Evolutionary conservation across 2,888 invertebrate genomes (phyloP), one percentile per base, ranked within the genome.

Genomic region (Aplocera efformata): DNA sequence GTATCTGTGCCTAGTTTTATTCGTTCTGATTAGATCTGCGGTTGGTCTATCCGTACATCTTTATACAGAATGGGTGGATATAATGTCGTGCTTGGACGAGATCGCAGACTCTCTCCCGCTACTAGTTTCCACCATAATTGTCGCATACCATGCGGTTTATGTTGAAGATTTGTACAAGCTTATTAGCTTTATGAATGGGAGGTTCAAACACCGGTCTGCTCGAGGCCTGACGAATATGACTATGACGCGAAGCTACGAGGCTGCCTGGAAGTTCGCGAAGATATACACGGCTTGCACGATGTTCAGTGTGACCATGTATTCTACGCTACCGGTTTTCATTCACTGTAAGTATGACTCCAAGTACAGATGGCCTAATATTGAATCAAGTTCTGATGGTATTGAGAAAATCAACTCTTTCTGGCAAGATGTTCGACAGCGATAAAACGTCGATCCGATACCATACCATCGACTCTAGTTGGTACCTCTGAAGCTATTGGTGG

Each of bases 161-260:
- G 72, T 74, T 17, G 36, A 61, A 0, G 69, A 82, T 1, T 52
- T 86, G 23, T 76, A 81, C 22, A 65, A 67, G 0, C 42, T 89
- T 6, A 35, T 70, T 0, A 56, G 60, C 1, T 83, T 58, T 44
- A 79, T 85, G 72, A 73, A 77, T 29, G 40, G 39, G 2, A 72
- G 81, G 31, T 88, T 86, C 47, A 75, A 70, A 52, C 74, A 71
- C 37, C 70, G 67, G 36, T 88, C 88, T 0, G 83, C 82, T 1
- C 56, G 67, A 21, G 88, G 88, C 0, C 48, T 86, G 22, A 81
- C 81, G 0, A 82, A 82, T 31, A 81, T 83, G 80, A 83, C 78
- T 0, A 86, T 86, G 86, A 7, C 33, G 13, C 45, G 52, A 1
- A 78, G 83, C 24, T 84, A 75, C 23, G 49, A 48, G 6, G 56